A percentile compares a stretch with the other conserved stretches of the same genome.
phyloP scores from a whole-genome alignment of 2,888 invertebrate genomes.

The Orthosia gracilis region DNA sequence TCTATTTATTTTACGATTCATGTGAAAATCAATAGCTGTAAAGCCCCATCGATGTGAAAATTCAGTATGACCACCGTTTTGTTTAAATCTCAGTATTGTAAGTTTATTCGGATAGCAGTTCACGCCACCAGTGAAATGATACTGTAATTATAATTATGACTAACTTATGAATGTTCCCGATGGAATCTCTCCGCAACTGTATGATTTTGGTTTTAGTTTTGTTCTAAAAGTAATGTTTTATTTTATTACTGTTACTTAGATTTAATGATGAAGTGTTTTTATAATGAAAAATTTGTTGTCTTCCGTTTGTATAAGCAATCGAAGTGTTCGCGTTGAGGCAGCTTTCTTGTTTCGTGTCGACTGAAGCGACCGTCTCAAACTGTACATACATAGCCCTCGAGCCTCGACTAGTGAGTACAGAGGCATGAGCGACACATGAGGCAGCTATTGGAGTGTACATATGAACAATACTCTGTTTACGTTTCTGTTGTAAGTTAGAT shows the following conservation, averaged over 20 bases:
- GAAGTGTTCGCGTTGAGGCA: slow-evolving; percentile 72
- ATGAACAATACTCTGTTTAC: slow-evolving; percentile 62
- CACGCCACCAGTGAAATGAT: slow-evolving; percentile 69
- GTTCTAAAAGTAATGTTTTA: slow-evolving; percentile 76
- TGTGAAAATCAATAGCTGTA: slow-evolving; percentile 63
- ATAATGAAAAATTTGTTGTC: slow-evolving; percentile 77
- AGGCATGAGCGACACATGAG: slow-evolving; percentile 59
- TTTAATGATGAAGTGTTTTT: slow-evolving; percentile 65
- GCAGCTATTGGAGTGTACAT: slow-evolving; percentile 70
- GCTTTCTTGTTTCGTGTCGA: slow-evolving; percentile 59
- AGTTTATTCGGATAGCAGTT: slow-evolving; percentile 76
- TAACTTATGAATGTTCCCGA: slow-evolving; percentile 65
- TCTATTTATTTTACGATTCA: slow-evolving; percentile 67
- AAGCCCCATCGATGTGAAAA: slow-evolving; percentile 72
- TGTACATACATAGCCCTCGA: slow-evolving; percentile 28
- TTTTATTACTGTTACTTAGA: slow-evolving; percentile 77
- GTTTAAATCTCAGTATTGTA: slow-evolving; percentile 88
- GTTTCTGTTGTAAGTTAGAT: slow-evolving; percentile 46
- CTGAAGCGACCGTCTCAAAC: neutral
- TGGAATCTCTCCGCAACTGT: slow-evolving; percentile 74
- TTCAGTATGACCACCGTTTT: slow-evolving; percentile 79
- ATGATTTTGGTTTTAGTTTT: slow-evolving; percentile 68
- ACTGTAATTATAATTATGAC: slow-evolving; percentile 59
- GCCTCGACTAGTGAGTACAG: neutral
- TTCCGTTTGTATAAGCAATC: slow-evolving; percentile 82